These are phyloP conservation scores for Lordiphosa stackelbergi DNA, from an alignment of 1,140 invertebrate species.

Conservation along the genomic window DNA sequence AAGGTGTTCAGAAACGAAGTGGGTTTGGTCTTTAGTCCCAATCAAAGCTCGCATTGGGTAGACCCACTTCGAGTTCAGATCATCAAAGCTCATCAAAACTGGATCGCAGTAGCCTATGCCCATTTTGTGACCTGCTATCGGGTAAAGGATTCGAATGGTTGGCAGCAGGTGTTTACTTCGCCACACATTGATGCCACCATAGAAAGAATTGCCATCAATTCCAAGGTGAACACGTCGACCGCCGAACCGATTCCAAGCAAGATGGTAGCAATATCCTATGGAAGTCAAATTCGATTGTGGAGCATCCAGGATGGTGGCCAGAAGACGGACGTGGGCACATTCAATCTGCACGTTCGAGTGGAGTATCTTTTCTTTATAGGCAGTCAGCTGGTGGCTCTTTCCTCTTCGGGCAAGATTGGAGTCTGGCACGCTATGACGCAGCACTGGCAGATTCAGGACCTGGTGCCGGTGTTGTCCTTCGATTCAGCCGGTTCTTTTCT, in stretches of 20 bases:
- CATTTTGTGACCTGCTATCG: constrained; percentile 97
- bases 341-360: constrained; percentile 93
- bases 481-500: constrained; percentile 97
- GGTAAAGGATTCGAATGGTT: constrained; percentile 96
- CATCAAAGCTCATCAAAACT: constrained; percentile 98
- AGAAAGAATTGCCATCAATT: constrained; percentile 95
- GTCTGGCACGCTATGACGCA: constrained; percentile 99
- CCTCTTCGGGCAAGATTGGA: constrained; percentile 95
- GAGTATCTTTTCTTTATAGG: constrained; percentile 98
- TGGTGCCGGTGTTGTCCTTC: constrained; percentile 95
- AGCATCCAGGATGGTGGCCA: constrained; percentile 89
- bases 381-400: constrained; percentile 95
- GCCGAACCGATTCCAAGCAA: constrained; percentile 81
- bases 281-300: constrained; percentile 92
- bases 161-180: constrained; percentile 96
- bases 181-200: constrained; percentile 93
- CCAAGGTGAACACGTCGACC: constrained; percentile 84
- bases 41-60: constrained; percentile 83
- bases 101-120: constrained; percentile 97
- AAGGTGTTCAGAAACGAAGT: constrained; percentile 86
- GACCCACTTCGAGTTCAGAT: constrained; percentile 94
- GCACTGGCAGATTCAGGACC: constrained; percentile 98
- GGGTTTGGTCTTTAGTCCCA: constrained; percentile 82
- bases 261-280: constrained; percentile 94
- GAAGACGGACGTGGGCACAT: constrained; percentile 90